Evolutionary conservation across 2,113 vertebrate species (phyloP), one percentile per base, ranked within the genome.

Genomic region (Corythornis cristatus): DNA sequence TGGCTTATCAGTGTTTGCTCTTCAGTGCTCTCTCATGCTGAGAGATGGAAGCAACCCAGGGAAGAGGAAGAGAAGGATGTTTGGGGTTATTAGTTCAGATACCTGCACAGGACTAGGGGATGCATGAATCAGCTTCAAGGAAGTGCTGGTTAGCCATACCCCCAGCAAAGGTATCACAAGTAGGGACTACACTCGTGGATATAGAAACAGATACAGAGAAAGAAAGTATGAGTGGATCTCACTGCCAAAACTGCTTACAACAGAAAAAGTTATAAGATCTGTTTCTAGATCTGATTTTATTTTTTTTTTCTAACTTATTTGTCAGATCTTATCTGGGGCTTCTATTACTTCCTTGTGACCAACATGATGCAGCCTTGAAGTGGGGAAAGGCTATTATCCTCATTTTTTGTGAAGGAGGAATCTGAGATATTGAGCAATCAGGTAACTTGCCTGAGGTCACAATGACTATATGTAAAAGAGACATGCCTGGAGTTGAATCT

Each of bases 1-100:
- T 12, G 40, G 43, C 53, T 94, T 95, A 91, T 94, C 95, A 83
- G 67, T 93, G 84, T 96, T 96, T 96, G 82, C 64, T 91, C 60
- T 90, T 70, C 64, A 35, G 77, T 76, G 35, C 23, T 86, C 48
- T 70, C 67, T 92, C 12, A 14, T 10, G 50, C 25, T 66, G 64
- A 58, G 78, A 91, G 67, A 66, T 68, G 43, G 66, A 29, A 33
- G 60, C 43, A 51, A 45, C 50, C 42, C 57, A 74, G 45, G 89
- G 37, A 50, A 84, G 21, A 74, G 83, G 46, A 90, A 86, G 67
- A 88, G 71, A 61, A 85, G 5, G 53, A 46, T 28, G 70, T 62
- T 65, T 20, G 10, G 50, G 33, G 1, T 80, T 86, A 37, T 65
- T 51, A 83, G 54, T 80, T 82, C 74, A 85, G 51, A 43, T 35